Percentiles rank a stretch among this genome's conserved stretches.
These are phyloP conservation scores for Netelia virgata DNA, from an alignment of 2,888 invertebrate genomes.

Conservation along the genomic window DNA sequence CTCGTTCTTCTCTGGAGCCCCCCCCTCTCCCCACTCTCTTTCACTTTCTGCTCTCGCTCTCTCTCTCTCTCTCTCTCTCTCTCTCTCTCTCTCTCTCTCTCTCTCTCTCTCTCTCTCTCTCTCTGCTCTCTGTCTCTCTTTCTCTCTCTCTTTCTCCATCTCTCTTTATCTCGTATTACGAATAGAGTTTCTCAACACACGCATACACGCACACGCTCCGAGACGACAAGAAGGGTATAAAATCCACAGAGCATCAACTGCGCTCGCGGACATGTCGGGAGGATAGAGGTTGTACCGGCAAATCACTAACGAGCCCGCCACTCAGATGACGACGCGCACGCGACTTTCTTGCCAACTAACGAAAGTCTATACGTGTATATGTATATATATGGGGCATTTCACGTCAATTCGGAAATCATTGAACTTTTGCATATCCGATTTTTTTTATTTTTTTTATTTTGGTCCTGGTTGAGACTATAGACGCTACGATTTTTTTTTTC, in stretches of 20 bases:
- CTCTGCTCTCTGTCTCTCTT: background rate
- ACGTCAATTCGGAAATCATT: too few relatives aligned
- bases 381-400: too few relatives aligned
- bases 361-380: background rate
- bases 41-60: too few relatives aligned
- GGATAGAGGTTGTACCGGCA: background rate
- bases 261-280: constrained; percentile 9
- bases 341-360: constrained; percentile 33
- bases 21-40: background rate
- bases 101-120: background rate
- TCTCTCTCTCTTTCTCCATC: background rate
- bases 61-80: background rate
- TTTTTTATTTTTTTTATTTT: too few relatives aligned
- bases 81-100: background rate
- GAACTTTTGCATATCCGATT: too few relatives aligned
- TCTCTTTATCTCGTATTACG: background rate
- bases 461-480: too few relatives aligned
- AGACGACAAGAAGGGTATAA: background rate
- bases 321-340: constrained; percentile 50
- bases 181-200: background rate
- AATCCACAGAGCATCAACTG: background rate
- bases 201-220: background rate
- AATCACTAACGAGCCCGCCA: constrained; percentile 9
- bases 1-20: constrained; percentile 11
- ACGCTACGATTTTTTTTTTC: too few relatives aligned